Conservation (phyloP, 2,113 vertebrate species). For the Solea solea region DNA sequence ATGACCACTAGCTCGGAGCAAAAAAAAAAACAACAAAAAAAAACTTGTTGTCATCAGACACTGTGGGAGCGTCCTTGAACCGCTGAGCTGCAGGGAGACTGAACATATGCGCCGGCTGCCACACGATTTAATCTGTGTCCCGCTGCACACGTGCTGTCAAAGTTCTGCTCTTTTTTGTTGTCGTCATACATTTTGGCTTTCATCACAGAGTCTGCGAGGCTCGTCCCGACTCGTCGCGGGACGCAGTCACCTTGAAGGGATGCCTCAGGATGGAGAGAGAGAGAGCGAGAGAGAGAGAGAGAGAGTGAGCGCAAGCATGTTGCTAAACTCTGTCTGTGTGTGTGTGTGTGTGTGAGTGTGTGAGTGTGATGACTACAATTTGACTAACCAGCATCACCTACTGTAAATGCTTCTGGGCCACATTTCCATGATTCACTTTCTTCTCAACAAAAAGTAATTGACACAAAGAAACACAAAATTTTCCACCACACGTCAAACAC, state of each 20-base stretch:
- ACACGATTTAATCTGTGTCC: constrained; percentile 10
- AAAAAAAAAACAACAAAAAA: no score
- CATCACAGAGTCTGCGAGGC: constrained; percentile 18
- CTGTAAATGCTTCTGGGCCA: no score
- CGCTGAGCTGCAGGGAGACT: neutral
- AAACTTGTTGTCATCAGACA: constrained; percentile 27
- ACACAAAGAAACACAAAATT: no score
- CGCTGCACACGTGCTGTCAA: constrained; percentile 3
- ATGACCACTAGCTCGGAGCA: neutral
- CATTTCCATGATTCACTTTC: no score
- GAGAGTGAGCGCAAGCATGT: neutral
- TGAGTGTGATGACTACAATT: no score
- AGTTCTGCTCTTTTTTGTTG: neutral
- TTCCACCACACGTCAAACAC: no score
- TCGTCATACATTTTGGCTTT: constrained; percentile 16
- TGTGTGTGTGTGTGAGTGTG: no score
- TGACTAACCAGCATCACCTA: no score
- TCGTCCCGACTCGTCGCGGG: constrained; percentile 33
- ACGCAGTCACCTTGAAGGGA: constrained; percentile 41
- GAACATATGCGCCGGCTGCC: neutral
- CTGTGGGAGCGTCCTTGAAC: constrained; percentile 2
- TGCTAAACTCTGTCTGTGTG: constrained; percentile 19
- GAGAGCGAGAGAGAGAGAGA: no score
- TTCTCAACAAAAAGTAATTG: no score
- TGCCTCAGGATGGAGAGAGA: neutral